phyloP scores from a whole-genome alignment of 2,888 invertebrate species.

The Xylota sylvarum region DNA sequence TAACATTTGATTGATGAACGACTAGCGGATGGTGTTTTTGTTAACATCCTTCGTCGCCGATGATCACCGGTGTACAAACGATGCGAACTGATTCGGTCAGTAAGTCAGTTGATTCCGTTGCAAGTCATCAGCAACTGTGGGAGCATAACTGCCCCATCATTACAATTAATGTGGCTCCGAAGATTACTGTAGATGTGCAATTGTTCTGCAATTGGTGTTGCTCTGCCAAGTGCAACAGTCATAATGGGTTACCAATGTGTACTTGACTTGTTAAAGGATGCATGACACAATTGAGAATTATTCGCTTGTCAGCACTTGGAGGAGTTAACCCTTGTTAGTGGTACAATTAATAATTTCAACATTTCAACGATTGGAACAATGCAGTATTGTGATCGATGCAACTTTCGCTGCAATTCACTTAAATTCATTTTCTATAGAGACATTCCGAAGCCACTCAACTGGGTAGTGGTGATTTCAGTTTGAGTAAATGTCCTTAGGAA shows the following conservation, averaged over 20 bases:
- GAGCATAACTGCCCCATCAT: conserved; percentile 54
- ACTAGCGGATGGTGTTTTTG: conserved; percentile 63
- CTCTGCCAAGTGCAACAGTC: conserved; percentile 28
- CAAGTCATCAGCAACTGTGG: conserved; percentile 60
- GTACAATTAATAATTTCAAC: conserved; percentile 16
- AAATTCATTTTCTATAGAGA: no score
- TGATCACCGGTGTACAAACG: conserved; percentile 48
- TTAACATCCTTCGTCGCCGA: conserved; percentile 4
- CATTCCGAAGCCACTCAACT: no score
- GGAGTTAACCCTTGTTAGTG: conserved; percentile 47
- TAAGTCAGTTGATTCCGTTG: conserved; percentile 73
- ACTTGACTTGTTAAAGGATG: conserved; percentile 69
- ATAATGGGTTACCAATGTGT: conserved; percentile 56
- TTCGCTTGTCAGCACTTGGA: conserved; percentile 29
- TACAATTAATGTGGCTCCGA: conserved; percentile 37
- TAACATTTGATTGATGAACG: conserved; percentile 46
- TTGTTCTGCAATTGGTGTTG: conserved; percentile 20
- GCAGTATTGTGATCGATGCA: conserved; percentile 9
- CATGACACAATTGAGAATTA: conserved; percentile 44
- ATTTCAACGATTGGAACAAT: not conserved
- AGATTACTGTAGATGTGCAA: conserved; percentile 22
- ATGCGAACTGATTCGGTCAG: conserved; percentile 76
- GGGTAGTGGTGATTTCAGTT: no score
- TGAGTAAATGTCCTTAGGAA: no score
- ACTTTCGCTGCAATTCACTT: not conserved